These are phyloP conservation scores for Chouioia cunea DNA, from an alignment of 2,888 invertebrate species.

Conservation along the genomic window DNA sequence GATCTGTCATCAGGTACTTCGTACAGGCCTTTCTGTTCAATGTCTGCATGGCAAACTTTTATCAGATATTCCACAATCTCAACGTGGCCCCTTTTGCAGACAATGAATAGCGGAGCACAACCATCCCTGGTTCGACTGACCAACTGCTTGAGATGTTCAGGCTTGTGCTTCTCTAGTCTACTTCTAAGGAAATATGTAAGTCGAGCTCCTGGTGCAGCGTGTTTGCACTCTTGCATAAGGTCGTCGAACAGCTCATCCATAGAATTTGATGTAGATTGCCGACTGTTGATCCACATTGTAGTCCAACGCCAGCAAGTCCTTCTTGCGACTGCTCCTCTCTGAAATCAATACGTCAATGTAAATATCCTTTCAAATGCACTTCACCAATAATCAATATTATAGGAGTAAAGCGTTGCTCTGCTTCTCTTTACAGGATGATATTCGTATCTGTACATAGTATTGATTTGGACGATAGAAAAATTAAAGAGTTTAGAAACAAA, in stretches of 20 bases:
- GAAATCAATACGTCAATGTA: neutral
- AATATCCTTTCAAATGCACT: no score
- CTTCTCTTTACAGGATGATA: no score
- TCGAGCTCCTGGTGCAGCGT: constrained; percentile 78
- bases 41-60: constrained; percentile 83
- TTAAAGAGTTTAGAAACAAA: neutral
- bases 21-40: constrained; percentile 88
- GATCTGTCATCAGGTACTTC: constrained; percentile 87
- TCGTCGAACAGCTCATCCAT: constrained; percentile 74
- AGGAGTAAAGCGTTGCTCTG: neutral
- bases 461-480: neutral
- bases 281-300: constrained; percentile 53
- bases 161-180: constrained; percentile 73
- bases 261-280: constrained; percentile 40
- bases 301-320: constrained; percentile 44
- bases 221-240: constrained; percentile 77
- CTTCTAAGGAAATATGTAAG: constrained; percentile 72
- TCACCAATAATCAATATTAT: no score
- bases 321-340: constrained; percentile 41
- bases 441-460: neutral
- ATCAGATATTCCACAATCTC: constrained; percentile 90
- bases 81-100: constrained; percentile 82
- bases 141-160: constrained; percentile 76
- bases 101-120: constrained; percentile 85
- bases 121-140: constrained; percentile 79